phyloP scores from a whole-genome alignment of 2,888 invertebrate genomes.

The Epirrita christyi region DNA sequence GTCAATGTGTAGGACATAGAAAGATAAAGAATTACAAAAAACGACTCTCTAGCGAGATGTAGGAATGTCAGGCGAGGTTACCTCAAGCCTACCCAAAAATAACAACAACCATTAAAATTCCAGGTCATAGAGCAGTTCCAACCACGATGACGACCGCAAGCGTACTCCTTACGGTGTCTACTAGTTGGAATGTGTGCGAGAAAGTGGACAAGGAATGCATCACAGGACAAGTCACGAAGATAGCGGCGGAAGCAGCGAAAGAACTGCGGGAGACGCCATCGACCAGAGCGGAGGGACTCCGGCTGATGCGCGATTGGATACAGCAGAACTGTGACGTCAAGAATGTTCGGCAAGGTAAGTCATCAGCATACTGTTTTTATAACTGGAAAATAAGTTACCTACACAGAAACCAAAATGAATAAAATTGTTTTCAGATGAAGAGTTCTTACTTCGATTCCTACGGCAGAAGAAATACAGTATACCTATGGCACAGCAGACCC shows the following conservation, averaged over 20 bases:
- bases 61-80: too few species aligned
- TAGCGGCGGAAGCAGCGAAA: conserved; percentile 81
- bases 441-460: conserved; percentile 90
- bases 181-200: conserved; percentile 67
- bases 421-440: conserved; percentile 83
- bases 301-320: conserved; percentile 89
- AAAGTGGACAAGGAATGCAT: conserved; percentile 64
- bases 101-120: not conserved
- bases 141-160: conserved; percentile 73
- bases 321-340: conserved; percentile 87
- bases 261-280: conserved; percentile 89
- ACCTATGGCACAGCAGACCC: conserved; percentile 90
- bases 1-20: too few species aligned
- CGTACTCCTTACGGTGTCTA: conserved; percentile 67
- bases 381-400: not conserved
- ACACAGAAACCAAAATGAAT: not conserved
- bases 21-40: too few species aligned
- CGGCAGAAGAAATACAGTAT: conserved; percentile 92
- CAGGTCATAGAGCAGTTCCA: conserved; percentile 18
- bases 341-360: conserved; percentile 86
- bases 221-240: conserved; percentile 48
- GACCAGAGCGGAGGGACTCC: conserved; percentile 86
- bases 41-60: too few species aligned
- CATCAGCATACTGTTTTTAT: not conserved
- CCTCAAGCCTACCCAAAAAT: too few species aligned